Base-by-base conservation (phyloP, 2,888 invertebrate species). In the Drosophila paucipuncta region DNA sequence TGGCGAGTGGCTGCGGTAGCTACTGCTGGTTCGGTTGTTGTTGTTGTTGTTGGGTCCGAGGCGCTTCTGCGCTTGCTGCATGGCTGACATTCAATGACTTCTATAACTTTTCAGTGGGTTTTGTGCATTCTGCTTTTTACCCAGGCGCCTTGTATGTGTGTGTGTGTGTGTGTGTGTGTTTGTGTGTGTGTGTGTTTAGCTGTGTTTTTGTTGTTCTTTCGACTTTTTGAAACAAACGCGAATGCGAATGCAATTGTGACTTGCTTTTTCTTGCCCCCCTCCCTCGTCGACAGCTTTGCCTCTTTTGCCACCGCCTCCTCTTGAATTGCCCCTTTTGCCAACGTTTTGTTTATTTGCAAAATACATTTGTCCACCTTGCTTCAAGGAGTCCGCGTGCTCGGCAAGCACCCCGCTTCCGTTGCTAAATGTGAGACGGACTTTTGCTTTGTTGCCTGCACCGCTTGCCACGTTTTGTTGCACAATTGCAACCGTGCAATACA, bases 31-130 rank as follows among this genome's bases (percentile, higher is more conserved):
- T 30, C 50, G 18, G 30, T 22, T 33, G 9, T 5, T 16, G 53
- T 7, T 22, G 58, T 58, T 31, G 57, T 9, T 41, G 58, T 43
- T 43, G 41, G 58, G 76, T 68, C 71, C 76, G 71, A 75, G 71
- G 57, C 57, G 35, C 50, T 1, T 9, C 55, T 31, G n/a, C 68
- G 62, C 68, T 68, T 85, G 84, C 81, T 83, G 87, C 89, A 82
- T 89, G 86, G 84, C 83, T 86, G 86, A 89, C 90, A 87, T 89
- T 87, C 87, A 89, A 87, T 89, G 87, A 87, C 88, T 87, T 87
- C 78, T 82, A 82, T 72, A 87, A 87, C 87, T 87, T 87, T 85
- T 78, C 85, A 75, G 74, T 80, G 82, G 83, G 82, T 86, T 82
- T 72, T 80, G 61, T 82, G 75, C 79, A 78, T 85, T 85, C 76